phyloP scores from a whole-genome alignment of 2,888 invertebrate species.

The Mamestra brassicae region DNA sequence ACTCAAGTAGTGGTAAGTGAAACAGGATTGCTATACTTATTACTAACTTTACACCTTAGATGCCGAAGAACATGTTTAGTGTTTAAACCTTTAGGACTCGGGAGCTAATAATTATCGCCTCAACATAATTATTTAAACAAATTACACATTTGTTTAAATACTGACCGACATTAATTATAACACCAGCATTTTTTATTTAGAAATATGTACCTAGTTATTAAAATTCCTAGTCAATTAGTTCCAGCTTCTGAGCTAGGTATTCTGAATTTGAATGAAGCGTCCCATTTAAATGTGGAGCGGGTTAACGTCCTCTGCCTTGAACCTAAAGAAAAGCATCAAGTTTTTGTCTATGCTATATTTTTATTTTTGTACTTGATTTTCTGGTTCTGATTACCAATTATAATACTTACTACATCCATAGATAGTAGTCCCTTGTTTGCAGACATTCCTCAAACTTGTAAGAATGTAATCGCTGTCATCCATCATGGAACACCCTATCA shows the following conservation, averaged over 20 bases:
- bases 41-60: conserved; percentile 69
- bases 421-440: conserved; percentile 13
- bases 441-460: conserved; percentile 15
- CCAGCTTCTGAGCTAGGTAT: conserved; percentile 38
- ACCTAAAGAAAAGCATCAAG: conserved; percentile 33
- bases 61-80: conserved; percentile 73
- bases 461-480: conserved; percentile 23
- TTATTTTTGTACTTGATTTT: conserved; percentile 12
- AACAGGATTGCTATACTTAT: conserved; percentile 74
- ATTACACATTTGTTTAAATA: too few species aligned
- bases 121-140: not conserved
- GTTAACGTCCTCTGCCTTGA: conserved; percentile 39
- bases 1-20: conserved; percentile 79
- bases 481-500: conserved; percentile 20
- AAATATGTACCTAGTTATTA: not conserved
- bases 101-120: conserved; percentile 27
- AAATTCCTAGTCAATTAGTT: conserved; percentile 34
- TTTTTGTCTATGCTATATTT: conserved; percentile 36
- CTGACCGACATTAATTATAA: not conserved
- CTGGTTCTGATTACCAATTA: conserved; percentile 33
- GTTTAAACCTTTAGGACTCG: conserved; percentile 65
- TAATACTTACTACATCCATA: conserved; percentile 11
- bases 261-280: conserved; percentile 39
- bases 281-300: conserved; percentile 32
- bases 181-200: not conserved